Evolutionary conservation across 1,140 invertebrate genomes (phyloP).

Genomic region (Drosophila oshimai): DNA sequence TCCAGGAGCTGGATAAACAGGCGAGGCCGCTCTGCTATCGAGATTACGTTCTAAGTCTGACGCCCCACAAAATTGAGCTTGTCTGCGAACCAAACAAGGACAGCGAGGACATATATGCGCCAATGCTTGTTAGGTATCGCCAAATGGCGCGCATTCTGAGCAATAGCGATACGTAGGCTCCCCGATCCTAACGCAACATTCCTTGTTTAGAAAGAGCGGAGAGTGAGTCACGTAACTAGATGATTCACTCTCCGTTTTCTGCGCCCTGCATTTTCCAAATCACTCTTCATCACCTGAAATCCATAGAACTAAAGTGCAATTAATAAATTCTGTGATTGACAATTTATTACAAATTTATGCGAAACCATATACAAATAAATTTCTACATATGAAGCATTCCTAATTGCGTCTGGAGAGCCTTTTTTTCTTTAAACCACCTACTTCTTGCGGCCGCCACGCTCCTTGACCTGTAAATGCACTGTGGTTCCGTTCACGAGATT

Average conservation of each 20-base stretch:
- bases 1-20: constrained; percentile 9
- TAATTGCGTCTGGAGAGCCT: background rate
- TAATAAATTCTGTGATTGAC: constrained; percentile 72
- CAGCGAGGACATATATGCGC: constrained; percentile 86
- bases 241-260: no score
- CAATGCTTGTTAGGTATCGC: constrained; percentile 86
- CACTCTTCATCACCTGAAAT: constrained; percentile 6
- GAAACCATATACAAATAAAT: constrained; percentile 60
- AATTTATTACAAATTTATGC: constrained; percentile 69
- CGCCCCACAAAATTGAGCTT: constrained; percentile 79
- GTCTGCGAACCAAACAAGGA: constrained; percentile 86
- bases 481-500: constrained; percentile 93
- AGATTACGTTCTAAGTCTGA: constrained; percentile 66
- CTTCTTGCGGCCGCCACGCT: constrained; percentile 98
- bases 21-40: constrained; percentile 36
- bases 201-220: no score
- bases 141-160: constrained; percentile 80
- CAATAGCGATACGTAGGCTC: background rate
- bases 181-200: constrained; percentile 10
- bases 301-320: constrained; percentile 67
- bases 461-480: constrained; percentile 97
- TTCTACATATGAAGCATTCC: constrained; percentile 34
- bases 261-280: constrained; percentile 29
- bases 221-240: no score
- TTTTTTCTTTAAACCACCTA: constrained; percentile 84